Base-by-base conservation (phyloP, 2,888 invertebrate genomes). In the Odontocolon sp. region DNA sequence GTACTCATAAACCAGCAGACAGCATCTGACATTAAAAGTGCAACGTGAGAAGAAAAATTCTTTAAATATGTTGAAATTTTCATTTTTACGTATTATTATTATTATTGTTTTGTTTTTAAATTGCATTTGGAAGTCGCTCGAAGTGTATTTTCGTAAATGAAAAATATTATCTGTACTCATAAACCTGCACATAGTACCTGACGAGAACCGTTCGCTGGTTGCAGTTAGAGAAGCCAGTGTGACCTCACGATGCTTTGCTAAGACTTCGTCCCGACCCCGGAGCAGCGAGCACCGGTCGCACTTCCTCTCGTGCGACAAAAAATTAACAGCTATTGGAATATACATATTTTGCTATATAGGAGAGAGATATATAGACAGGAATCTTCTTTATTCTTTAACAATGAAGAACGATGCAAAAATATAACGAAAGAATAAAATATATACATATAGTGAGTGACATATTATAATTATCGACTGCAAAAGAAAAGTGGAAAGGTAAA, bases 261-360 rank as follows among this genome's bases (percentile, higher is more conserved):
- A 82, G 82, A 82, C 83, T 83, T 82, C 83, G 80, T n/a, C 78
- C 78, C 78, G 79, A 80, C 81, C 81, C 80, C 52, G n/a, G n/a
- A n/a, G 66, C 64, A 33, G 16, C 57, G 42, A 56, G 42, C 54
- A 21, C 14, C 54, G 9, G 5, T n/a, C 18, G 61, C 8, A 16
- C 21, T 42, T 52, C 42, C 21, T 54, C 40, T 8, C 21, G 31
- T 42, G 21, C 23, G 8, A 28, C 21, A 26, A 40, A 9, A 38
- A 61, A 21, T 45, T 16, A 47, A 33, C 36, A 42, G 11, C 21
- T 21, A 18, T 54, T 38, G 5, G 23, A 71, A 64, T 64, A 47
- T 38, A n/a, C n/a, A n/a, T n/a, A n/a, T n/a, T n/a, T n/a, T n/a
- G n/a, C n/a, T 21, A 16, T 6, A 9, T 4, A 54, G 33, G 9